phyloP scores from a whole-genome alignment of 2,113 vertebrate genomes.

The Pao palembangensis region DNA sequence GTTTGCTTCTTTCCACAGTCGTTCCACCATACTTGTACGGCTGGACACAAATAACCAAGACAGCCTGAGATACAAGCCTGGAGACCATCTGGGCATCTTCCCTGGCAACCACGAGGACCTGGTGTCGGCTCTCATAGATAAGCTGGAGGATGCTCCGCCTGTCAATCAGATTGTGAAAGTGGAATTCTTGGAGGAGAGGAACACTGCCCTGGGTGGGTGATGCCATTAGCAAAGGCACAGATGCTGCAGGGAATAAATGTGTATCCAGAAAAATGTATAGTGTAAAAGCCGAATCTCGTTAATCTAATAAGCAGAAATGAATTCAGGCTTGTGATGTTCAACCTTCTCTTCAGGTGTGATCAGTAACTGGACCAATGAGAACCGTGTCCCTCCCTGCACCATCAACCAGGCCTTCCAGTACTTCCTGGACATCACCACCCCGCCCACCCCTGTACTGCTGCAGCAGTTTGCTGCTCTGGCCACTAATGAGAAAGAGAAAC shows the following conservation, averaged over 20 bases:
- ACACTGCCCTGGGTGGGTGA: conserved; percentile 85
- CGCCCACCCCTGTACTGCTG: conserved; percentile 88
- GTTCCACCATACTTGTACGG: conserved; percentile 89
- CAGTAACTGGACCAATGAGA: conserved; percentile 93
- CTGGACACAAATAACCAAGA: conserved; percentile 88
- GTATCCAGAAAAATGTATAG: not conserved
- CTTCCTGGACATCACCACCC: conserved; percentile 96
- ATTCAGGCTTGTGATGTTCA: no score
- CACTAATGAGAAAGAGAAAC: conserved; percentile 87
- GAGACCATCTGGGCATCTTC: conserved; percentile 93
- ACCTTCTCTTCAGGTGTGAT: conserved; percentile 81
- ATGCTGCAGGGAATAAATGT: conserved; percentile 13
- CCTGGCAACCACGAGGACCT: conserved; percentile 92
- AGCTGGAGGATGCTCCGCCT: conserved; percentile 88
- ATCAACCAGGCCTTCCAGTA: conserved; percentile 94
- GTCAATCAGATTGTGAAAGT: conserved; percentile 93
- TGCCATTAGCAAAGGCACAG: conserved; percentile 10
- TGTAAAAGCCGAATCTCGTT: no score
- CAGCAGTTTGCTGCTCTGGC: conserved; percentile 93
- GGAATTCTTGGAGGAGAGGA: conserved; percentile 93
- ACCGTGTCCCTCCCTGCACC: conserved; percentile 90
- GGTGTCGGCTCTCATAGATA: conserved; percentile 86
- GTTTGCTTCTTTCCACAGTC: conserved; percentile 69
- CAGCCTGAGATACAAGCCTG: conserved; percentile 86
- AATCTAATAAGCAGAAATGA: no score